Evolutionary conservation across 2,888 invertebrate species (phyloP).

Genomic region (Caenorhabditis sp.): DNA sequence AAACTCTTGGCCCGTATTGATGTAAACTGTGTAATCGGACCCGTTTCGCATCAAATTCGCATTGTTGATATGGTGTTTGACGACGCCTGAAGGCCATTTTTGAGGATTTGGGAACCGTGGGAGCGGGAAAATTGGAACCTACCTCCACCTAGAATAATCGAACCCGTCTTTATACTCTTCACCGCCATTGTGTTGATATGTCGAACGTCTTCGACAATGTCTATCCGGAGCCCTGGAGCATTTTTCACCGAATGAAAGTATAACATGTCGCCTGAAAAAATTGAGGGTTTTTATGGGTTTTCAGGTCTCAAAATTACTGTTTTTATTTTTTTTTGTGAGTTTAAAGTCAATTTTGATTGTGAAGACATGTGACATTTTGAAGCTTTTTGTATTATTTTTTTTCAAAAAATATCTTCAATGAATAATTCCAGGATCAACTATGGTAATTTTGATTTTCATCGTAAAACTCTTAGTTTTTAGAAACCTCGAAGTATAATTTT

Average conservation of each 20-base stretch:
- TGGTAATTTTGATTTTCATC: no score
- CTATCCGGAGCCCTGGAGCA: slow-evolving; percentile 86
- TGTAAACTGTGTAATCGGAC: slow-evolving; percentile 90
- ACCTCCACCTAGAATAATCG: slow-evolving; percentile 80
- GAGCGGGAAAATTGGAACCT: no score
- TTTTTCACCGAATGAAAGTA: slow-evolving; percentile 94
- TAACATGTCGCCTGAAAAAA: slow-evolving; percentile 90
- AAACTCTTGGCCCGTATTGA: slow-evolving; percentile 88
- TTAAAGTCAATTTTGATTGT: no score
- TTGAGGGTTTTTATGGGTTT: background rate
- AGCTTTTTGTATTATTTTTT: no score
- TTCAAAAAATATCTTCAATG: no score
- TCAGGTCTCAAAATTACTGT: no score
- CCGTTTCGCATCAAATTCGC: slow-evolving; percentile 99
- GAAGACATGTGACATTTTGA: no score
- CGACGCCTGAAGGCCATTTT: no score
- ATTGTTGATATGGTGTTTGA: slow-evolving; percentile 99
- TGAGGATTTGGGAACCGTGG: background rate
- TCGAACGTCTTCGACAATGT: slow-evolving; percentile 83
- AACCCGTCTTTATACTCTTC: slow-evolving; percentile 89
- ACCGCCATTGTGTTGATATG: slow-evolving; percentile 92
- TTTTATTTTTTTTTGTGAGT: no score
- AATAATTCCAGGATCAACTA: background rate
- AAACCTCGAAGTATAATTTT: no score
- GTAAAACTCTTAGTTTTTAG: no score